Conservation (phyloP, 2,888 invertebrate genomes). For the Rapana venosa region DNA sequence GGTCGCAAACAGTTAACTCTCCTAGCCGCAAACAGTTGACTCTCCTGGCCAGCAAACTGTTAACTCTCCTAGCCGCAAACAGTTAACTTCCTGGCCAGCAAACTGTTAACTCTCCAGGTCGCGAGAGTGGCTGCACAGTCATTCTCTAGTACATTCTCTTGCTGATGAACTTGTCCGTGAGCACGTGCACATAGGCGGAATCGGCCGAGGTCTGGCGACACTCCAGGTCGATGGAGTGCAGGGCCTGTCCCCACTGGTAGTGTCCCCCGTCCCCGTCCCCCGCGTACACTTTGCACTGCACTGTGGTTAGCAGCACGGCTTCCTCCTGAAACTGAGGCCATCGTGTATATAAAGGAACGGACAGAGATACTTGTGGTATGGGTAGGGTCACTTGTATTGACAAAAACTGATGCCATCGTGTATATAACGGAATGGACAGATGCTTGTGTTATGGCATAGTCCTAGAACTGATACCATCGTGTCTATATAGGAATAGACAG, state of each 20-base stretch:
- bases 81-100: no score
- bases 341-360: no score
- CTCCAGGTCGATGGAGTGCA: slow-evolving; percentile 32
- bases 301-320: slow-evolving; percentile 4
- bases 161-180: slow-evolving; percentile 16
- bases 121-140: neutral
- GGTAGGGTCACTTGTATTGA: no score
- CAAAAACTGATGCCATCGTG: slow-evolving; percentile 21
- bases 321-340: slow-evolving; percentile 32
- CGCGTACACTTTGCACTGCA: slow-evolving; percentile 40
- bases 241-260: slow-evolving; percentile 38
- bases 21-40: neutral
- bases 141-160: neutral
- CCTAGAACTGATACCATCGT: no score
- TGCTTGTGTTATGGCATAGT: no score
- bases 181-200: neutral
- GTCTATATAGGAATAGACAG: no score
- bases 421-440: no score
- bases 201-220: neutral
- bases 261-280: slow-evolving; percentile 34
- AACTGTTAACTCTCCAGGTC: neutral
- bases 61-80: no score
- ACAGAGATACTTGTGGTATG: no score
- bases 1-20: neutral
- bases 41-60: no score